Conservation (phyloP, 2,888 invertebrate genomes). For the Cryptophagus acutangulus region DNA sequence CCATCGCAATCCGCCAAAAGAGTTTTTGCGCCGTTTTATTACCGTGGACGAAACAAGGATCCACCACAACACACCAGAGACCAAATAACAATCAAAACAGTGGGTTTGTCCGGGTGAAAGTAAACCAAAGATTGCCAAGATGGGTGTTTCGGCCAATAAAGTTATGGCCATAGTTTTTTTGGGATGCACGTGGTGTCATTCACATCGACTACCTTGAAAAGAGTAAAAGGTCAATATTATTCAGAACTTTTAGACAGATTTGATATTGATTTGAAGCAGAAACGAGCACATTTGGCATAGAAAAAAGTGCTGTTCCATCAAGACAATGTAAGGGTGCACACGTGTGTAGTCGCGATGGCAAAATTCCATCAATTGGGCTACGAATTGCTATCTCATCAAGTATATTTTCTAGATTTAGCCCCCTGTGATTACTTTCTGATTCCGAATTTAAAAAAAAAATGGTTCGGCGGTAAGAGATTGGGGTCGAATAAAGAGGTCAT, state of each 20-base stretch:
- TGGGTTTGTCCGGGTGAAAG: constrained; percentile 11
- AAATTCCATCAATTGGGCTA: background rate
- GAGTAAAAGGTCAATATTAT: constrained; percentile 21
- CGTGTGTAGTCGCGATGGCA: background rate
- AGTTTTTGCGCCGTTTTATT: constrained; percentile 15
- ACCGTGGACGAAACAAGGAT: constrained; percentile 15
- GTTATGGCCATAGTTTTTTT: constrained; percentile 26
- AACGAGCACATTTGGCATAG: background rate
- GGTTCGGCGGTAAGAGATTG: background rate
- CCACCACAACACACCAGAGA: constrained; percentile 16
- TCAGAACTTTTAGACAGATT: background rate
- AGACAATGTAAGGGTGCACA: too few relatives aligned
- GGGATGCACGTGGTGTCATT: constrained; percentile 33
- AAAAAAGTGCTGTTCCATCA: constrained; percentile 1
- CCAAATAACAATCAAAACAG: constrained; percentile 17
- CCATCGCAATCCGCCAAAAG: constrained; percentile 36
- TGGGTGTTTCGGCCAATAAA: constrained; percentile 10
- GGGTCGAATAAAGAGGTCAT: background rate
- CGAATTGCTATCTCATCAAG: background rate
- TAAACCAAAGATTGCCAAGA: constrained; percentile 9
- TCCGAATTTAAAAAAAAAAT: too few relatives aligned
- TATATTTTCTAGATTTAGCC: background rate
- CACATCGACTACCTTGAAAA: constrained; percentile 35
- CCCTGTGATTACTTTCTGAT: too few relatives aligned
- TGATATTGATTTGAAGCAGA: background rate